A percentile compares a stretch with the other conserved stretches of the same genome.
phyloP scores from a whole-genome alignment of 2,797 vertebrate genomes.

The Aplochiton taeniatus region DNA sequence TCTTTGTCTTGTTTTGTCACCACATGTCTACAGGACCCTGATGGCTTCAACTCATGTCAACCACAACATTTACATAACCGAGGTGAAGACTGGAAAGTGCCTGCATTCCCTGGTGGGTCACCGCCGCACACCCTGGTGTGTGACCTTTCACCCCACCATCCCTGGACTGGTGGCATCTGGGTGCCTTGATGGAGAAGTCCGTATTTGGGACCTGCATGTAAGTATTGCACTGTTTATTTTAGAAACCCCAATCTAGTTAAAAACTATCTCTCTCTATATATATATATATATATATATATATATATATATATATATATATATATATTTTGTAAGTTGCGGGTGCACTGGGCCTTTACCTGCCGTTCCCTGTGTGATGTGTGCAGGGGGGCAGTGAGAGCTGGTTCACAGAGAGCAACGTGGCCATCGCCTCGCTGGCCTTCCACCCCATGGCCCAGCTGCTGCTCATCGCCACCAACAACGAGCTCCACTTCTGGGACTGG shows the following conservation, averaged over 20 bases:
- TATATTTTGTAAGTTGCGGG: no score
- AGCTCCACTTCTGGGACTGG: slow-evolving; percentile 99
- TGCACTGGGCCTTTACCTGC: neutral
- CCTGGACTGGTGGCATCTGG: slow-evolving; percentile 97
- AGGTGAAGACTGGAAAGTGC: slow-evolving; percentile 98
- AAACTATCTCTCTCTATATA: no score
- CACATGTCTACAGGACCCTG: slow-evolving; percentile 79
- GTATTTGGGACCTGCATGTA: slow-evolving; percentile 99
- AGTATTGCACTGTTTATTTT: slow-evolving; percentile 59
- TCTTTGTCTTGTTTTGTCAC: neutral
- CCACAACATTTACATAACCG: slow-evolving; percentile 99
- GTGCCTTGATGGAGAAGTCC: slow-evolving; percentile 97
- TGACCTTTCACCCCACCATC: slow-evolving; percentile 98
- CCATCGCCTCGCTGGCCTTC: slow-evolving; percentile 96
- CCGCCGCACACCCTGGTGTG: slow-evolving; percentile 97
- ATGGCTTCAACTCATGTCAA: slow-evolving; percentile 99
- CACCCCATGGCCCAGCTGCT: slow-evolving; percentile 98
- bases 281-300: no score
- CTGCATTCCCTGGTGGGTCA: slow-evolving; percentile 97
- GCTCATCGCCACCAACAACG: slow-evolving; percentile 95
- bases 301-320: no score
- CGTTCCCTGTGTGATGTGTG: neutral
- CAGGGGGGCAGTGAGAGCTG: slow-evolving; percentile 99
- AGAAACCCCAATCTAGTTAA: neutral
- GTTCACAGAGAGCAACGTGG: slow-evolving; percentile 98